Conservation (phyloP, 2,888 invertebrate species). For the Drosophila paranaensis region DNA sequence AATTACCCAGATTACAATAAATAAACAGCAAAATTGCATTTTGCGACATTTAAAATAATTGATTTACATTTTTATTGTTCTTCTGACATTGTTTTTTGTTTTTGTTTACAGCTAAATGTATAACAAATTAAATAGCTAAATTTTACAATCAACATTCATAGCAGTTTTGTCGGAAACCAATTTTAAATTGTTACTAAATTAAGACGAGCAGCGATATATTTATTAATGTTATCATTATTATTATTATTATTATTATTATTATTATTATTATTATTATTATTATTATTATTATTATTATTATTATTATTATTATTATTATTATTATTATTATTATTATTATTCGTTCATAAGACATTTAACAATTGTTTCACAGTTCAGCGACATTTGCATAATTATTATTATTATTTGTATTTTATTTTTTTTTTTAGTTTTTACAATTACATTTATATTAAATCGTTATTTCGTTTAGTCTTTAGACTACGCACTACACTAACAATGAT, state of each 20-base stretch:
- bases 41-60: conserved; percentile 27
- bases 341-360: conserved; percentile 75
- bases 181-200: conserved; percentile 33
- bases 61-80: conserved; percentile 34
- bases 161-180: conserved; percentile 37
- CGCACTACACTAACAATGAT: conserved; percentile 77
- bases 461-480: conserved; percentile 60
- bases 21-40: neutral
- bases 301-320: neutral
- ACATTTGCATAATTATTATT: conserved; percentile 44
- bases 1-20: neutral
- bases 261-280: conserved; percentile 46
- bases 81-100: conserved; percentile 29
- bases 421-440: conserved; percentile 54
- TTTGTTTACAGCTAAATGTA: conserved; percentile 33
- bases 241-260: neutral
- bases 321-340: conserved; percentile 44
- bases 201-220: conserved; percentile 42
- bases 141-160: conserved; percentile 42
- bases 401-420: conserved; percentile 7
- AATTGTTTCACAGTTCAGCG: conserved; percentile 74
- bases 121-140: conserved; percentile 51
- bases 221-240: neutral
- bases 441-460: conserved; percentile 44
- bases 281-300: conserved; percentile 4